Conservation (phyloP, 2,797 vertebrate genomes). For the Sebastes ruberrimus region DNA sequence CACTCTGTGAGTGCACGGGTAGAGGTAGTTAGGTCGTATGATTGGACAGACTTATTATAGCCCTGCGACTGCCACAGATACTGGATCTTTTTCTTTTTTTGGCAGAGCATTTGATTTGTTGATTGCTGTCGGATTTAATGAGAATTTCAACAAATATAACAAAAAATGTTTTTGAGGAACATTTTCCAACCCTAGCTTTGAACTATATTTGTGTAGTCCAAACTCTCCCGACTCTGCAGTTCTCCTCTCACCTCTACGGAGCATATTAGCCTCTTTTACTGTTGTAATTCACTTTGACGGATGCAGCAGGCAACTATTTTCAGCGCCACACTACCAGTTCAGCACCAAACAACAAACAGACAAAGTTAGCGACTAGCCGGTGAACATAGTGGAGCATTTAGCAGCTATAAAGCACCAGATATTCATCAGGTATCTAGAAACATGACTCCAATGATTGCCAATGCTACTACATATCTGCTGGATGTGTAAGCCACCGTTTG, state of each 20-base stretch:
- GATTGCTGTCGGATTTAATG: no score
- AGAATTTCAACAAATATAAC: no score
- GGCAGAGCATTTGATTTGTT: no score
- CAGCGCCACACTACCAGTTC: background rate
- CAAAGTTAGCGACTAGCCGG: no score
- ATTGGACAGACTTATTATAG: no score
- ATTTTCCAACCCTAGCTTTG: background rate
- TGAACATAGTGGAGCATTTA: background rate
- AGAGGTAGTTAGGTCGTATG: no score
- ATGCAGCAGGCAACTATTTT: background rate
- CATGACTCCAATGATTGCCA: background rate
- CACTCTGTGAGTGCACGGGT: no score
- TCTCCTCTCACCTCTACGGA: background rate
- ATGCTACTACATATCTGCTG: background rate
- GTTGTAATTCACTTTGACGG: background rate
- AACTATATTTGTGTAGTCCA: background rate
- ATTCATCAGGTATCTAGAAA: slow-evolving; percentile 3
- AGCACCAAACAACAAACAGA: background rate
- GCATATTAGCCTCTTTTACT: background rate
- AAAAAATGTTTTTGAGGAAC: no score
- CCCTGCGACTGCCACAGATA: no score
- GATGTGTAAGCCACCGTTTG: background rate
- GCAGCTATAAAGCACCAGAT: no score
- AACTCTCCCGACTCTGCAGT: background rate
- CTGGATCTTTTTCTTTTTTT: background rate